phyloP scores from a whole-genome alignment of 2,888 invertebrate species.

The Xanthorhoe spadicearia region DNA sequence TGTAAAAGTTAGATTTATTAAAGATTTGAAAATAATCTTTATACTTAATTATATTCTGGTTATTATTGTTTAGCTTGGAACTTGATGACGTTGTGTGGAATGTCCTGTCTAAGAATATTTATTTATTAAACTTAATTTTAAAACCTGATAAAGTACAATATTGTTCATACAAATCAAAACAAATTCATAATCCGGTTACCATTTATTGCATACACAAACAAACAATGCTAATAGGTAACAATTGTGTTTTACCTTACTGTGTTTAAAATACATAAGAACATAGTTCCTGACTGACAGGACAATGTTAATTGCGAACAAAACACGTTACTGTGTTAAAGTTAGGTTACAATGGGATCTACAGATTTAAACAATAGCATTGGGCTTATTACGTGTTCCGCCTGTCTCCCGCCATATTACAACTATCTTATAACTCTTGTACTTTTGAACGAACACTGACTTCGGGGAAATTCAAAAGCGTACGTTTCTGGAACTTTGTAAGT shows the following conservation, averaged over 20 bases:
- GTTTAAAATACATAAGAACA: background rate
- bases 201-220: no score
- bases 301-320: slow-evolving; percentile 31
- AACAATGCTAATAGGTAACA: no score
- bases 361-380: slow-evolving; percentile 63
- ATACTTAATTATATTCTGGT: no score
- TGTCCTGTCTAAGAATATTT: no score
- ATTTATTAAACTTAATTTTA: no score
- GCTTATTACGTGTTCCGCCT: slow-evolving; percentile 58
- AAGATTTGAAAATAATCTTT: no score
- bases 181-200: no score
- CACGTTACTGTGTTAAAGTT: slow-evolving; percentile 34
- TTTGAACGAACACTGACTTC: slow-evolving; percentile 30
- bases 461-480: slow-evolving; percentile 40
- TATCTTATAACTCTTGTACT: slow-evolving; percentile 35
- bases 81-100: no score
- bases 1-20: no score
- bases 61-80: no score
- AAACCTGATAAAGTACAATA: no score
- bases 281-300: slow-evolving; percentile 11
- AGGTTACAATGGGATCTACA: slow-evolving; percentile 44
- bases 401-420: slow-evolving; percentile 48
- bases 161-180: no score
- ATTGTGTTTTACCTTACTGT: background rate
- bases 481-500: slow-evolving; percentile 40